Evolutionary conservation across 2,888 invertebrate genomes (phyloP).

Genomic region (Elysia crispata): DNA sequence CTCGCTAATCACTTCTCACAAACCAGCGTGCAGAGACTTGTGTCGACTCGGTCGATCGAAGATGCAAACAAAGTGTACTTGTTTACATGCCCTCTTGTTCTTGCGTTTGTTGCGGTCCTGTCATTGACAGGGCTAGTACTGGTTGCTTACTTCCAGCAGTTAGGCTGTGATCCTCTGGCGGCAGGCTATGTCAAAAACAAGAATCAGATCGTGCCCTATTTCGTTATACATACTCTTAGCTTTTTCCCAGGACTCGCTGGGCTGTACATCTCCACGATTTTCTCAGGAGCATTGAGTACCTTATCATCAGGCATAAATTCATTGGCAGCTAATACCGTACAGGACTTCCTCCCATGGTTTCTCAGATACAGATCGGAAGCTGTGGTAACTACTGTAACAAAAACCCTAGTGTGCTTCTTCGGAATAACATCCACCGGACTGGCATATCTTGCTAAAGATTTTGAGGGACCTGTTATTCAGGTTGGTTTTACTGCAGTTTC

Average conservation of each 20-base stretch:
- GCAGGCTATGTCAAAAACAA: constrained; percentile 56
- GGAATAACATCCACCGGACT: constrained; percentile 55
- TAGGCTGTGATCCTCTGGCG: constrained; percentile 59
- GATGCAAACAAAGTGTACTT: constrained; percentile 55
- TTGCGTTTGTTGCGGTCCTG: constrained; percentile 55
- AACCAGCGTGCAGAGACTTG: constrained; percentile 58
- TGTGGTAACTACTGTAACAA: constrained; percentile 57
- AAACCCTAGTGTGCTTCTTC: constrained; percentile 56
- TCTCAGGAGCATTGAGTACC: constrained; percentile 59
- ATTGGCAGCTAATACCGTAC: constrained; percentile 62
- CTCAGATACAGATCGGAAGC: constrained; percentile 48
- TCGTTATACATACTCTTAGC: constrained; percentile 56
- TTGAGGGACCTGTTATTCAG: constrained; percentile 59
- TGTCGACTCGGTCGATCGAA: constrained; percentile 52
- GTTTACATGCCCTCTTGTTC: constrained; percentile 54
- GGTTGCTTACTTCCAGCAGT: constrained; percentile 58
- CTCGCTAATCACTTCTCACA: constrained; percentile 57
- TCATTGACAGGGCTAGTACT: constrained; percentile 58
- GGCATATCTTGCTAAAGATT: constrained; percentile 56
- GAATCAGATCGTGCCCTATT: constrained; percentile 57
- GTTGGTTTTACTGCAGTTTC: constrained; percentile 56
- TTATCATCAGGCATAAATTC: constrained; percentile 64
- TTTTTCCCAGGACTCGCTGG: constrained; percentile 58
- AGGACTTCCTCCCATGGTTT: constrained; percentile 55
- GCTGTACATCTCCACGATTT: constrained; percentile 60